Base-by-base conservation (phyloP, 2,888 invertebrate species). In the Synergus gifuensis region DNA sequence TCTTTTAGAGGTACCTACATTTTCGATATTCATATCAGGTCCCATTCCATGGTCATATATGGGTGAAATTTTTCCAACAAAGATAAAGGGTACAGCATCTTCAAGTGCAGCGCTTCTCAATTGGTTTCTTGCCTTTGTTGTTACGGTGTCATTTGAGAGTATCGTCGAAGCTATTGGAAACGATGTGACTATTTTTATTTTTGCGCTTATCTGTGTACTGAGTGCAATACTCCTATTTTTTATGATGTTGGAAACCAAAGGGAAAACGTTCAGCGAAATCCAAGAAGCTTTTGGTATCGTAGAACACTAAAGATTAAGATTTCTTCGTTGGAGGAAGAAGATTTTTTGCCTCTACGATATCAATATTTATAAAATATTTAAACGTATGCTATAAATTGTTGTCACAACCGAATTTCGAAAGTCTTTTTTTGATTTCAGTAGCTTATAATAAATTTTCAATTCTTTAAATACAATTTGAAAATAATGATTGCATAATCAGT, bases 161-260 rank as follows among this genome's bases (percentile, higher is more conserved):
- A 86, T 94, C 40, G 86, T 88, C 14, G 82, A 85, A 1, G 77
- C 79, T 0, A 73, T 92, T 40, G 91, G 91, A 12, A 85, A 87
- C 1, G 90, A 91, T 49, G 91, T 91, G 18, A 93, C 94, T 2
- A 94, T 95, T 85, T 93, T 93, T 89, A 84, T 93, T 63, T 95
- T 94, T 89, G 92, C 93, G 9, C 83, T 85, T 0, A 91, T 93
- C 64, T 94, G 94, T 85, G 81, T 91, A 4, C 7, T 93, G 12
- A 93, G 93, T 62, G 87, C 93, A 5, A 79, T 93, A 42, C 94
- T 94, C 88, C 92, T 94, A 2, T 84, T 92, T 40, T 88, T 93
- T 77, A 90, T 91, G 82, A 92, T 95, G 18, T 93, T 94, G 8
- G 95, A 95, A 91, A 93, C 93, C 49, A 93, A 92, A 86, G 91